phyloP scores from a whole-genome alignment of 2,888 invertebrate species.

The Caenorhabditis becei region DNA sequence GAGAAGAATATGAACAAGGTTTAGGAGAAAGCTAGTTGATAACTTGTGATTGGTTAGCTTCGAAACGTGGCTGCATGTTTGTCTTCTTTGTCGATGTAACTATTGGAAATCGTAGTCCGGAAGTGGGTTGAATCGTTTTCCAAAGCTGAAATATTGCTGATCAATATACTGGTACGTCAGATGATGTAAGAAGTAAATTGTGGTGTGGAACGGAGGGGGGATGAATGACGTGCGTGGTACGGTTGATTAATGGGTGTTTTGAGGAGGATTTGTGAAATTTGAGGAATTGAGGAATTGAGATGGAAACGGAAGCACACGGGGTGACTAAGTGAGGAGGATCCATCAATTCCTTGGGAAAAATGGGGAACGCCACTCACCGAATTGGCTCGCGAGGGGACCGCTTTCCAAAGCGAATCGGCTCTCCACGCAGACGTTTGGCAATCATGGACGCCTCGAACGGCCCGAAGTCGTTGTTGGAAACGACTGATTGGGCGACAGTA shows the following conservation, averaged over 20 bases:
- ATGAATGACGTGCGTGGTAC: background rate
- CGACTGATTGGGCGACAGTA: slow-evolving; percentile 42
- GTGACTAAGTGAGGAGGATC: background rate
- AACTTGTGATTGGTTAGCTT: slow-evolving; percentile 1
- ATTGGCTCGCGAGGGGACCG: slow-evolving; percentile 80
- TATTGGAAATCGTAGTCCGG: slow-evolving; percentile 64
- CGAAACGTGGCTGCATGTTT: slow-evolving; percentile 29
- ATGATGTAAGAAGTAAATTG: slow-evolving; percentile 1
- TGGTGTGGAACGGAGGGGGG: background rate
- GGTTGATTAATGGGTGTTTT: slow-evolving; percentile 25
- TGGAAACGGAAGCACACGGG: too few relatives aligned
- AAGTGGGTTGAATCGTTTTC: slow-evolving; percentile 66
- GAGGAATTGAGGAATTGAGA: background rate
- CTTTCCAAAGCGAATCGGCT: slow-evolving; percentile 80
- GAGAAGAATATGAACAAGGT: slow-evolving; percentile 1
- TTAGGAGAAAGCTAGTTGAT: background rate
- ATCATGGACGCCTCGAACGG: slow-evolving; percentile 49
- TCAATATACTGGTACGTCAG: slow-evolving; percentile 3
- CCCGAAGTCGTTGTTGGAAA: slow-evolving; percentile 28
- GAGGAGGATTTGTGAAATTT: background rate
- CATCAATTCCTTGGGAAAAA: background rate
- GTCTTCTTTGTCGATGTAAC: background rate
- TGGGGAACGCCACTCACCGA: slow-evolving; percentile 68
- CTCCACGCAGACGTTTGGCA: slow-evolving; percentile 71
- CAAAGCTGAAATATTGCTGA: slow-evolving; percentile 64